phyloP scores from a whole-genome alignment of 2,888 invertebrate genomes.

The Cryptus armator region DNA sequence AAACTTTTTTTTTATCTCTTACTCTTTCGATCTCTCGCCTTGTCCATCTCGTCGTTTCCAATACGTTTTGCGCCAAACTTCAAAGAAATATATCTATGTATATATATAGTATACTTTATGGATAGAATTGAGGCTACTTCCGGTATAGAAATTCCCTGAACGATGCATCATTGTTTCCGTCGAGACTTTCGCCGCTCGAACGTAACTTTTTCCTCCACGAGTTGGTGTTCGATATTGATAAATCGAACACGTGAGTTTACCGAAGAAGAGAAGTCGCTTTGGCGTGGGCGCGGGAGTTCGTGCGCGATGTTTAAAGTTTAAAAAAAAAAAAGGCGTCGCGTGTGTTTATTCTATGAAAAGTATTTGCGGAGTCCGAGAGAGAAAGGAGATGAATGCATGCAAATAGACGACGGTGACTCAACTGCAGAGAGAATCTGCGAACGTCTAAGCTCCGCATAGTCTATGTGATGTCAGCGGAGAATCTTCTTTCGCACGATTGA shows the following conservation, averaged over 20 bases:
- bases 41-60: constrained; percentile 16
- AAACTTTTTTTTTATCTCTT: constrained; percentile 13
- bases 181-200: neutral
- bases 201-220: neutral
- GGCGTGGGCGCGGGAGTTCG: neutral
- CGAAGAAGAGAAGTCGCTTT: neutral
- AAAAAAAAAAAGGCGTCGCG: constrained; percentile 1
- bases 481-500: constrained; percentile 63
- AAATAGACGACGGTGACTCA: constrained; percentile 63
- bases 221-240: neutral
- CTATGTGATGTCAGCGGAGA: constrained; percentile 34
- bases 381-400: constrained; percentile 57
- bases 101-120: neutral
- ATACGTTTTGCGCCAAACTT: neutral
- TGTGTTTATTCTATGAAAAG: constrained; percentile 9
- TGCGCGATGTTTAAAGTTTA: neutral
- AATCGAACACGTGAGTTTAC: neutral
- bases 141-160: neutral
- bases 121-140: neutral
- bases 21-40: neutral
- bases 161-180: constrained; percentile 29
- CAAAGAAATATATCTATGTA: neutral
- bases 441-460: neutral
- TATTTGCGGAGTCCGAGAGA: constrained; percentile 19
- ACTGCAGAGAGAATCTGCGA: constrained; percentile 24